Conservation (phyloP, 2,888 invertebrate genomes). For the Parnassius mnemosyne region DNA sequence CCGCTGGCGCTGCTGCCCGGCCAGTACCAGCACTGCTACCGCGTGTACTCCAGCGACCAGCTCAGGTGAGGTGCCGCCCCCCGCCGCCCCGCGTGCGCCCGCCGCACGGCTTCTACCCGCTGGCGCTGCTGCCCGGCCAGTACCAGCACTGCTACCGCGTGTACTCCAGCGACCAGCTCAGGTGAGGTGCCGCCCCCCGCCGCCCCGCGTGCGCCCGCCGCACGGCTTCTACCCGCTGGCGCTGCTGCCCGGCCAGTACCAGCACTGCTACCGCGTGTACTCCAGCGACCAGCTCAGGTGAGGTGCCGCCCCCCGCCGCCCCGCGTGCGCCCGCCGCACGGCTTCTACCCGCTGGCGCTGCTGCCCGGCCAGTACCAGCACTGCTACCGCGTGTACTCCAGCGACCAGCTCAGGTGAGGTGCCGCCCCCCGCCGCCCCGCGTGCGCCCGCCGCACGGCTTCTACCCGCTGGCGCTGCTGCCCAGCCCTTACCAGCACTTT, state of each 20-base stretch:
- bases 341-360: conserved; percentile 93
- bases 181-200: conserved; percentile 8
- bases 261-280: conserved; percentile 84
- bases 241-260: conserved; percentile 97
- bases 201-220: conserved; percentile 64
- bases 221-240: conserved; percentile 92
- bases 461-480: conserved; percentile 96
- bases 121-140: conserved; percentile 97
- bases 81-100: conserved; percentile 59
- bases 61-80: no score
- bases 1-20: conserved; percentile 97
- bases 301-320: conserved; percentile 25
- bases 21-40: conserved; percentile 94
- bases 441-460: conserved; percentile 77
- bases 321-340: conserved; percentile 72
- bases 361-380: conserved; percentile 98
- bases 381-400: conserved; percentile 73
- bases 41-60: conserved; percentile 1
- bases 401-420: no score
- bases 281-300: conserved; percentile 1
- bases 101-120: conserved; percentile 88
- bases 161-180: conserved; percentile 1
- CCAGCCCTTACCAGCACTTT: conserved; percentile 97
- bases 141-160: conserved; percentile 89
- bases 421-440: no score